Base-by-base conservation (phyloP, 2,113 vertebrate species). In the Lonchura striata region DNA sequence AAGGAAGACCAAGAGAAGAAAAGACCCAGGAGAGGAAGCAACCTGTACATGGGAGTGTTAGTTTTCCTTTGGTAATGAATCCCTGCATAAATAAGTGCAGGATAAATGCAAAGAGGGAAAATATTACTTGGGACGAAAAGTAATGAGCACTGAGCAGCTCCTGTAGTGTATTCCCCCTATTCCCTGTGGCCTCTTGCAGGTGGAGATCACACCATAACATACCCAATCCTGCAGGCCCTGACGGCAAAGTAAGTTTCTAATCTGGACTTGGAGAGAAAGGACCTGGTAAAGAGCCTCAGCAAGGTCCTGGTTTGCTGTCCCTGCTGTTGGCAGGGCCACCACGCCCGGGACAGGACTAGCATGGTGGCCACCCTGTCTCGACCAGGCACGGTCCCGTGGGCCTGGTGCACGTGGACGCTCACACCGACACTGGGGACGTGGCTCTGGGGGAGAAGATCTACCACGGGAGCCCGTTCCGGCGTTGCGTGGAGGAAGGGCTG, bases 171-270 rank as follows among this genome's bases (percentile, higher is more conserved):
- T 42, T 24, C 15, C 4, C 19, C 17, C 31, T 54, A 22, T 46
- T 81, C 61, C 10, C 35, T 53, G 46, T 61, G 53, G 50, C 77
- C 52, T 44, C 47, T 57, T 86, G 79, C 96, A 99, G 99, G 99
- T 80, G 99, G 99, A 10, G 99, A 99, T 94, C 99, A 99, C 97
- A 99, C 99, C 5, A 98, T 99, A 80, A 98, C 99, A 0, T 99
- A 99, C 76, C 99, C 99, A 22, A 99, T 99, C 96, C 97, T 99
- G 37, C 99, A 99, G 96, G 99, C 99, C 0, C 66, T 99, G 37
- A 98, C 98, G 52, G 97, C 98, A 86, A 98, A 98, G 99, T 99
- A 97, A 98, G 98, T 98, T 22, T 37, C 31, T 28, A 14, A 11
- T 28, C 21, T 37, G 54, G 52, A 37, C 15, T 13, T 7, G 19